phyloP scores from a whole-genome alignment of 1,140 invertebrate genomes.

The Dinothrombium tinctorium region DNA sequence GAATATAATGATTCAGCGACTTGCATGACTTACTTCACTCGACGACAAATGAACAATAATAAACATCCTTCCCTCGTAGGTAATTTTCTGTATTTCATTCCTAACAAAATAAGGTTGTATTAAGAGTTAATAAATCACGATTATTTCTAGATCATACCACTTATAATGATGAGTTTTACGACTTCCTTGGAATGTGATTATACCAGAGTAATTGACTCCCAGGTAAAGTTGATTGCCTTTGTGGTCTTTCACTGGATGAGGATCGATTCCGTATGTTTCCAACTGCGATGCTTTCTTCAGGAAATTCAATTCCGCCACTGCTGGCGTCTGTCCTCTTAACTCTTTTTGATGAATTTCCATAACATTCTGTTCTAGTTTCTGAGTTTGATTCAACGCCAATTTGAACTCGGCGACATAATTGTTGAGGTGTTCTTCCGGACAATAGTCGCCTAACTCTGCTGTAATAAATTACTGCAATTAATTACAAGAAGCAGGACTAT shows the following conservation, averaged over 20 bases:
- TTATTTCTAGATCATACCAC: slow-evolving; percentile 32
- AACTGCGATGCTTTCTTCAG: slow-evolving; percentile 61
- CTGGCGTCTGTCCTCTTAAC: slow-evolving; percentile 24
- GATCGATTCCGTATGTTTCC: slow-evolving; percentile 91
- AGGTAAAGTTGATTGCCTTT: slow-evolving; percentile 68
- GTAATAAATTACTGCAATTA: no score
- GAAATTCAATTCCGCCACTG: slow-evolving; percentile 50
- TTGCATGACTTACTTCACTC: slow-evolving; percentile 30
- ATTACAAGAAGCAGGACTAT: no score
- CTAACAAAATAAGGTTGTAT: slow-evolving; percentile 16
- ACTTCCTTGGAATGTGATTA: slow-evolving; percentile 78
- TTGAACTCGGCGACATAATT: slow-evolving; percentile 79
- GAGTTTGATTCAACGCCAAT: slow-evolving; percentile 62
- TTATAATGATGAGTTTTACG: slow-evolving; percentile 78
- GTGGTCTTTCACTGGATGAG: slow-evolving; percentile 90
- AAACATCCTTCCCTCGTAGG: slow-evolving; percentile 95
- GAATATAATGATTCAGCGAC: no score
- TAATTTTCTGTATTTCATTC: slow-evolving; percentile 73
- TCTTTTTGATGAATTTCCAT: slow-evolving; percentile 57
- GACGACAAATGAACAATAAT: slow-evolving; percentile 60
- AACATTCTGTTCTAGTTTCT: slow-evolving; percentile 58
- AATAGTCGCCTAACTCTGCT: slow-evolving; percentile 86
- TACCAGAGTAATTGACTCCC: slow-evolving; percentile 79
- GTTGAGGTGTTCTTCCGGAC: slow-evolving; percentile 57
- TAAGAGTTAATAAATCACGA: not conserved